Evolutionary conservation across 2,113 vertebrate genomes (phyloP).

Genomic region (Promerops cafer): DNA sequence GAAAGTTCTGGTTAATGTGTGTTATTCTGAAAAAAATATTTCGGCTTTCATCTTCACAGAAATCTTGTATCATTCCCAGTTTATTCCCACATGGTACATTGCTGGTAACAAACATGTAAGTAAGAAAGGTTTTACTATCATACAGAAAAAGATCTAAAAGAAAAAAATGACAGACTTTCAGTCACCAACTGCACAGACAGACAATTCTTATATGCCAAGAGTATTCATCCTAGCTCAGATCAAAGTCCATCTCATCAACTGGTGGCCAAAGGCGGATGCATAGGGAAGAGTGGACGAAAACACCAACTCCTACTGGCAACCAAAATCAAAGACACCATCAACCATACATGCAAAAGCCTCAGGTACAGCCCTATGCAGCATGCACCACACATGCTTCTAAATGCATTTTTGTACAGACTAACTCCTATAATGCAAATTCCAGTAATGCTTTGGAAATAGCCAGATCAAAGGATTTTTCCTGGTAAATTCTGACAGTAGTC

Average conservation of each 20-base stretch:
- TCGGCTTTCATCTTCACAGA: not conserved
- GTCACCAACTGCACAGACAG: not conserved
- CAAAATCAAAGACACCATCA: not conserved
- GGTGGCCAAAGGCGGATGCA: not conserved
- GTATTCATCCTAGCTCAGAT: not conserved
- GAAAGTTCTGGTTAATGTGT: not conserved
- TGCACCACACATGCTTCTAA: not conserved
- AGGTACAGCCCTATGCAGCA: not conserved
- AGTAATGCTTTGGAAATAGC: not conserved
- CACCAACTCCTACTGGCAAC: not conserved
- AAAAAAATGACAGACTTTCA: not conserved
- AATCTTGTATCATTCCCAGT: not conserved
- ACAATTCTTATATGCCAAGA: not conserved
- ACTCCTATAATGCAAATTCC: too few relatives aligned
- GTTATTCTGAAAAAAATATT: not conserved
- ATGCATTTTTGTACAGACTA: too few relatives aligned
- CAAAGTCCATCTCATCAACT: not conserved
- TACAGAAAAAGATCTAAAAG: not conserved
- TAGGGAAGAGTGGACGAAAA: not conserved
- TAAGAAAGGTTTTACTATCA: not conserved
- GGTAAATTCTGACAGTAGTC: not conserved
- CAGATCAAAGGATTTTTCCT: not conserved
- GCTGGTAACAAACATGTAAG: not conserved
- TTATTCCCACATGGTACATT: not conserved
- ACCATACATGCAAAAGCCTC: not conserved